Base-by-base conservation (phyloP, 2,888 invertebrate genomes). In the Physocephala rufipes region DNA sequence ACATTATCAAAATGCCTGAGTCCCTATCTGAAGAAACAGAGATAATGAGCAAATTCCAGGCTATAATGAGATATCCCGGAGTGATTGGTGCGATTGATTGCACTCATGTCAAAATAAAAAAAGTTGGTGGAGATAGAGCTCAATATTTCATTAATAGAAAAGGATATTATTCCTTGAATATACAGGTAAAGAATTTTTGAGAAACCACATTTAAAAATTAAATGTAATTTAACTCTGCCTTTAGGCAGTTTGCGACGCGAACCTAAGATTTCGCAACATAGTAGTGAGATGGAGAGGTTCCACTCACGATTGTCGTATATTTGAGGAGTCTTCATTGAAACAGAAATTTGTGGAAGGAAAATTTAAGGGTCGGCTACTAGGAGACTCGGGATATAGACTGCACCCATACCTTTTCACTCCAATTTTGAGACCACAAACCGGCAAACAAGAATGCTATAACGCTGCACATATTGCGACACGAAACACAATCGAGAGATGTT, bases 41-140 rank as follows among this genome's bases (percentile, higher is more conserved):
- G 15, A 13, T 55, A 2, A 55, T 55, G 55, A 24, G 24, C 5
- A 24, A 24, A 13, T 55, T 55, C 24, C 2, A 13, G 24, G 19
- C 19, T 5, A 55, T 55, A 55, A 55, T 12, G 9, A 24, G 13
- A 55, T 55, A 24, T 19, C 55, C 55, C 5, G 21, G 24, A 21
- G 55, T 55, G 2, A 55, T 55, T 55, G 55, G 55, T n/a, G 55
- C 55, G 24, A 55, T 55, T 24, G 55, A 21, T n/a, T 55, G 55
- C 24, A 55, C 55, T 24, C 55, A 55, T 24, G 24, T 55, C n/a
- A 55, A 55, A 55, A 55, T 55, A 21, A 19, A 19, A n/a, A 55
- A 55, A 24, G 24, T 55, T 55, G 19, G 21, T 5, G 55, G 55
- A 3, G 13, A 13, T 3, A 7, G 7, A 13, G 55, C 21, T 5